Evolutionary conservation across 2,888 invertebrate species (phyloP).

Genomic region (Acleris sparsana): DNA sequence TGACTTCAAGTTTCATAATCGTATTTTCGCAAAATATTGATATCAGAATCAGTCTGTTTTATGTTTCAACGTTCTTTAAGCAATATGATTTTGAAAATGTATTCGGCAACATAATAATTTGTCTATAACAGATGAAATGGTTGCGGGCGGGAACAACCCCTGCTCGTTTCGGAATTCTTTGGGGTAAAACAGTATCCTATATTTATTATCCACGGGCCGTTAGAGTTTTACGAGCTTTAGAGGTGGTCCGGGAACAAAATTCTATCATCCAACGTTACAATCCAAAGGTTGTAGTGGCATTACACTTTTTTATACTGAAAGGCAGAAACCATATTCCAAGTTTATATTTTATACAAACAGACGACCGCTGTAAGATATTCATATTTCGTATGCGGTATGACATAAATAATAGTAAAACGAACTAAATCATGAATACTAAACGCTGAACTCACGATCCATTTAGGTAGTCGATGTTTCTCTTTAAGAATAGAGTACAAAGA

Average conservation of each 20-base stretch:
- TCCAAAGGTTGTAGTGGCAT: constrained; percentile 41
- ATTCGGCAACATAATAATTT: constrained; percentile 36
- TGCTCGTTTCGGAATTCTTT: constrained; percentile 45
- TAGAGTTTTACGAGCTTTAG: constrained; percentile 50
- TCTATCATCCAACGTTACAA: constrained; percentile 43
- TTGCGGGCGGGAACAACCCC: constrained; percentile 42
- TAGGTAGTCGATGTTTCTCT: constrained; percentile 66
- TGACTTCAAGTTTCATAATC: neutral
- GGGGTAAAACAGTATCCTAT: constrained; percentile 46
- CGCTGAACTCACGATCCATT: constrained; percentile 28
- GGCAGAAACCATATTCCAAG: constrained; percentile 39
- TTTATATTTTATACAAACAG: constrained; percentile 35
- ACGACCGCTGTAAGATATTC: constrained; percentile 1
- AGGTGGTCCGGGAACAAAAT: constrained; percentile 45
- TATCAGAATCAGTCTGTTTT: constrained; percentile 26
- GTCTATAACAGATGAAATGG: constrained; percentile 41
- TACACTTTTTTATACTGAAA: constrained; percentile 35
- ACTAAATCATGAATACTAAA: constrained; percentile 68
- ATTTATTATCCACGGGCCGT: constrained; percentile 49
- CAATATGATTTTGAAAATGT: constrained; percentile 37
- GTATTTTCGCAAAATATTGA: constrained; percentile 7
- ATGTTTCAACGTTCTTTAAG: constrained; percentile 32
- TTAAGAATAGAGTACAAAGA: constrained; percentile 73
- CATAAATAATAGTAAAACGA: constrained; percentile 53
- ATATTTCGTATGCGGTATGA: constrained; percentile 3